Base-by-base conservation (phyloP, 2,113 vertebrate species). In the Salvator merianae region DNA sequence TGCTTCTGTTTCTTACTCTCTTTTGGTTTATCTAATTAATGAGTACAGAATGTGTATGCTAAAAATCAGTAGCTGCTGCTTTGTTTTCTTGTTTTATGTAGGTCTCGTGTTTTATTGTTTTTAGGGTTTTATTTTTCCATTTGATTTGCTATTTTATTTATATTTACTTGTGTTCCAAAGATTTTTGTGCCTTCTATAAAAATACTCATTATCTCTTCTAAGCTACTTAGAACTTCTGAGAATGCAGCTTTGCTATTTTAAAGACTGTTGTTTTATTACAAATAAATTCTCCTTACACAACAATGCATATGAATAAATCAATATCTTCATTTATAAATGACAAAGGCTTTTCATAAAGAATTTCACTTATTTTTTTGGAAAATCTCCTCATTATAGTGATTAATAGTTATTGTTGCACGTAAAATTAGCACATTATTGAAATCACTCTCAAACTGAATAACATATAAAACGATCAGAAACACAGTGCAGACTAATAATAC, bases 341-440 rank as follows among this genome's bases (percentile, higher is more conserved):
- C 80, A 55, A 77, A 84, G 50, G 83, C 85, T 80, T 88, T 1
- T 47, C 43, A 84, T 68, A 77, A 18, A 84, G 78, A 0, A 83
- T 81, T 88, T 75, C 8, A 0, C 55, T 87, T 90, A 81, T 82
- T 66, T 84, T 86, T 81, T 75, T 89, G 83, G 9, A 47, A 47
- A 62, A 71, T 43, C 7, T 78, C 34, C 5, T 69, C 86, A 30
- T 85, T 82, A 12, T 82, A 86, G 78, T 40, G 73, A 71, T 22
- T 0, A 80, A 50, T 69, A 69, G 68, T 69, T 69, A 34, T 69
- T 69, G 68, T 34, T 69, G 68, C 77, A 89, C 86, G 68, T 70
- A 92, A 93, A 83, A 88, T 63, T 30, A 87, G 59, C 2, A 1
- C 10, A 76, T 40, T 34, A 16, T 83, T 86, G 72, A 89, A 79